Conservation (phyloP, 2,888 invertebrate genomes). For the Abscondita cerata region DNA sequence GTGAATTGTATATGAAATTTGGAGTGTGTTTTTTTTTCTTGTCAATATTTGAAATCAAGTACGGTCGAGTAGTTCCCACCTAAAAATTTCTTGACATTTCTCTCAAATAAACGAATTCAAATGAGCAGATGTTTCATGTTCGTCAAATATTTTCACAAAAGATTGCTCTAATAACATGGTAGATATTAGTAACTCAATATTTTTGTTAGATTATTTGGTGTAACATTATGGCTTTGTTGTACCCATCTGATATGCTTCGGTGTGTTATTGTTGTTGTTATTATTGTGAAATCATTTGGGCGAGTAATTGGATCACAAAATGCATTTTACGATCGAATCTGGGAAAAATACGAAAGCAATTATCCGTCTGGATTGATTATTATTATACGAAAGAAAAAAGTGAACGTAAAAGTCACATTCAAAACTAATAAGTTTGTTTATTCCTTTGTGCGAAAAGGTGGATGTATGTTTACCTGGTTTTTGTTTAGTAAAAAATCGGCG, state of each 20-base stretch:
- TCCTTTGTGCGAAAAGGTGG: too few relatives aligned
- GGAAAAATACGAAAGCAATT: neutral
- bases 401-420: neutral
- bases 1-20: constrained; percentile 19
- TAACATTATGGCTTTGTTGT: constrained; percentile 34
- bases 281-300: constrained; percentile 31
- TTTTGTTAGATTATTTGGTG: constrained; percentile 32
- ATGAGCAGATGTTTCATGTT: constrained; percentile 33
- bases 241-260: constrained; percentile 29
- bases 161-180: constrained; percentile 19
- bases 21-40: constrained; percentile 32
- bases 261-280: constrained; percentile 31
- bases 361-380: neutral
- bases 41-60: constrained; percentile 38
- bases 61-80: constrained; percentile 32
- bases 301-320: constrained; percentile 27
- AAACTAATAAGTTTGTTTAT: too few relatives aligned
- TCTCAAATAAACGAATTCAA: constrained; percentile 31
- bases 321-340: neutral
- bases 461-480: too few relatives aligned
- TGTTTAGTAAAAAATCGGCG: too few relatives aligned
- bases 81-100: constrained; percentile 36
- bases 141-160: constrained; percentile 27
- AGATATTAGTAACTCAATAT: constrained; percentile 31
- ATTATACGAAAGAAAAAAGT: neutral